Base-by-base conservation (phyloP, 1,140 invertebrate genomes). In the Lasaia peninsularis region DNA sequence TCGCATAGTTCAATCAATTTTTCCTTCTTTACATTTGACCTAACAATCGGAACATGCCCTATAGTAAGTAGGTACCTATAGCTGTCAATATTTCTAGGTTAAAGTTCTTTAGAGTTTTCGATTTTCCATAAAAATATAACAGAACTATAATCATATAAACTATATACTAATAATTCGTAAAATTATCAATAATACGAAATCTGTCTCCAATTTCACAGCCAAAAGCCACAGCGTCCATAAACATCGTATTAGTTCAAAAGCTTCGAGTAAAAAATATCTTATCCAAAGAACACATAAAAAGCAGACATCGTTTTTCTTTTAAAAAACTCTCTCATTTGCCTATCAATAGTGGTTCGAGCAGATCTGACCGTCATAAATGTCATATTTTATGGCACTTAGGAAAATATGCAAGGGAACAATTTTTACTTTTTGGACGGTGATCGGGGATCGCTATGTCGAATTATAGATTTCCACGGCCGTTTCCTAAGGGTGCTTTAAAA, bases 291-390 rank as follows among this genome's bases (percentile, higher is more conserved):
- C 80, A 86, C 86, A 88, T 88, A 88, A 88, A 88, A 88, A 86
- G 74, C 86, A 88, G 86, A 88, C 86, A 88, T 86, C 86, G 86
- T 88, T 88, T 88, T 84, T 88, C 83, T 86, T 88, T 88, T 86
- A 88, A 86, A 86, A 88, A 86, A 83, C 77, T 88, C 83, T 84
- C 83, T 88, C 86, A 86, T 88, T 88, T 88, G 85, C 85, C 85
- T 88, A 88, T 88, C 85, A 88, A 88, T 88, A 86, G 85, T 88
- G 85, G 77, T 85, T 80, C 70, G 78, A 80, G 83, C 81, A 86
- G 80, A 88, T 88, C 79, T 88, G 85, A 88, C 85, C 85, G 83
- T 88, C 86, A 88, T 88, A 88, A 88, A 88, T 83, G 85, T 88
- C 85, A 83, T 84, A 86, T 71, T 88, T 88, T 86, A 86, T 82